A percentile compares a stretch with the other conserved stretches of the same genome.
Evolutionary conservation across 2,888 invertebrate genomes (phyloP).

Genomic region (Argyresthia goedartella): DNA sequence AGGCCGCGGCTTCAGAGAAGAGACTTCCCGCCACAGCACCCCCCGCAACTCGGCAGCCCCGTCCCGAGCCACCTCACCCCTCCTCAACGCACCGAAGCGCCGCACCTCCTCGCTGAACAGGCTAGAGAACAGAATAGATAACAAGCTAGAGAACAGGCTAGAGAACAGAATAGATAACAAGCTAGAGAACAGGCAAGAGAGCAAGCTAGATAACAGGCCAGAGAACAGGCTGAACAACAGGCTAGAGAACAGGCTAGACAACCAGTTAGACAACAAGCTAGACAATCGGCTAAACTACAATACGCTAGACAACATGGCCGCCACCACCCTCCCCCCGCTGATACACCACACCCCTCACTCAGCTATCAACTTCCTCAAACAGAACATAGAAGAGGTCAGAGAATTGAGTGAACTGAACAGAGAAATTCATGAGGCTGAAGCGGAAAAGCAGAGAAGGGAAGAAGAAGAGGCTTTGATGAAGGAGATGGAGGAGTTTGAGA

Average conservation of each 20-base stretch:
- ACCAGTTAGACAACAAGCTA: slow-evolving; percentile 18
- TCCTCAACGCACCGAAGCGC: slow-evolving; percentile 47
- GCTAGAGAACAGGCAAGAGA: slow-evolving; percentile 26
- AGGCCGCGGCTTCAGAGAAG: slow-evolving; percentile 67
- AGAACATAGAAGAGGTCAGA: slow-evolving; percentile 61
- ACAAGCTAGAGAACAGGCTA: too few species aligned
- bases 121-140: slow-evolving; percentile 7
- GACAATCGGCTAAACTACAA: too few species aligned
- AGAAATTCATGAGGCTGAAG: slow-evolving; percentile 59
- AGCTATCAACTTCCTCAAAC: slow-evolving; percentile 57
- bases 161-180: too few species aligned
- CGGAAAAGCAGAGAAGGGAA: slow-evolving; percentile 45
- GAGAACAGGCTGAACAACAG: too few species aligned
- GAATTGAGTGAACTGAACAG: slow-evolving; percentile 60
- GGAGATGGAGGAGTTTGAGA: slow-evolving; percentile 59
- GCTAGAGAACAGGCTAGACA: too few species aligned
- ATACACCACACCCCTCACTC: slow-evolving; percentile 36
- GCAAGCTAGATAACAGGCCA: too few species aligned
- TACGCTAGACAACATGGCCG: slow-evolving; percentile 52
- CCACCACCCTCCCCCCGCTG: slow-evolving; percentile 25
- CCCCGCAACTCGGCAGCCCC: slow-evolving; percentile 56
- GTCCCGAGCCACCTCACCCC: slow-evolving; percentile 54
- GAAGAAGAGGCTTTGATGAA: slow-evolving; percentile 59
- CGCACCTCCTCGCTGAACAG: slow-evolving; percentile 50
- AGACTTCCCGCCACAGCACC: slow-evolving; percentile 68